Evolutionary conservation across 2,888 invertebrate species (phyloP), one percentile per base, ranked within the genome.

Genomic region (Erebia palarica): DNA sequence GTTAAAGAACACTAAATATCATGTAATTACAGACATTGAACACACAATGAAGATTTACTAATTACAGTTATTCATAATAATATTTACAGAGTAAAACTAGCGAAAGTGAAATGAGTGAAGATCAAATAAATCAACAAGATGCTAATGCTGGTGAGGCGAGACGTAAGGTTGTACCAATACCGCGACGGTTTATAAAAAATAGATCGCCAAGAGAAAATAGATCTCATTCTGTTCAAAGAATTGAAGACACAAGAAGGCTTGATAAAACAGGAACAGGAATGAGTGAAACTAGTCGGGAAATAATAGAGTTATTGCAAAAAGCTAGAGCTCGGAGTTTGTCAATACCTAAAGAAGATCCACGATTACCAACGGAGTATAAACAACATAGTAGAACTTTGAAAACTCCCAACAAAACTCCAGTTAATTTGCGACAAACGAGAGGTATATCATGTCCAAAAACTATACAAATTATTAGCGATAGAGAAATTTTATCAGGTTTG

Each of bases 51-150:
- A 84, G 82, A 86, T 78, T 80, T 77, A 86, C 80, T 88, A 89
- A 88, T 88, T 80, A 63, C 49, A 83, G 81, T 79, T 83, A 81
- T 83, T 78, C 80, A 81, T 87, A 85, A 86, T 90, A 84, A 88
- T 79, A 86, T 93, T 93, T 92, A 81, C 93, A 94, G 94, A 93
- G 84, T 87, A 93, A 92, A 82, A 94, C 93, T 87, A 94, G 94
- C 93, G 94, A 94, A 84, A 94, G 94, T 91, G 94, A 94, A 84
- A 93, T 94, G 94, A 94, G 94, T 88, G 94, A 93, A 80, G 94
- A 93, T 82, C 91, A 89, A 83, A 79, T 76, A 73, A 82, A 80
- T 75, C 86, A 87, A 79, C 86, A 84, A 75, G 84, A 81, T 79
- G 73, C 78, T 72, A 77, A 80, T 76, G 79, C 81, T 72, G 82